Base-by-base conservation (phyloP, 2,113 vertebrate species). In the Myrmecophaga tridactyla region DNA sequence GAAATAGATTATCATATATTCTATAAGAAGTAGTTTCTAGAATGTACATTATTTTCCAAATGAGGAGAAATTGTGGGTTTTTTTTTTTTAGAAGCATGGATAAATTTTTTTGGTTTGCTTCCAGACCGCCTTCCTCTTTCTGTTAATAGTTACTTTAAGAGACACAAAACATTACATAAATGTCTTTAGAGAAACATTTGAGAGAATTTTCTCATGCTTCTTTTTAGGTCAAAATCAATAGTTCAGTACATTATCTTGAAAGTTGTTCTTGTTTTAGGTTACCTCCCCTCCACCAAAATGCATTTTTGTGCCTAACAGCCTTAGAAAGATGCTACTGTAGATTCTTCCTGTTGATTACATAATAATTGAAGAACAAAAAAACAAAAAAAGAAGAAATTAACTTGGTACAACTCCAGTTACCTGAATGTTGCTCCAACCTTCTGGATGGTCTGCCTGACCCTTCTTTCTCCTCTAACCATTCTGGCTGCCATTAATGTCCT, bases 251-350 rank as follows among this genome's bases (percentile, higher is more conserved):
- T 60, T 75, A 80, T 92, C 23, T 65, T 90, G 25, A 72, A 90
- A 67, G 58, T 81, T 83, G 56, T 85, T 92, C 81, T 72, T 96
- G 89, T 91, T 92, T 89, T 94, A 23, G 34, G 4, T 85, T 89
- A 72, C 10, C 6, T 84, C 78, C 14, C 21, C 51, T 77, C 93
- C n/a, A 60, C 70, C 60, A 67, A 21, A 78, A 67, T 77, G 81
- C 36, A 34, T 27, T 88, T 88, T 53, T 39, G 58, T 83, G 60
- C 31, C 69, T 56, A 34, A 87, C 29, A 53, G 17, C 63, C 84
- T 95, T 75, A 75, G n/a, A 85, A 77, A 89, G 60, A 41, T 83
- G 18, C n/a, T 82, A 29, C 56, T 36, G 6, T 20, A 62, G 13
- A 73, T 34, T 87, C 12, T 94, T 1, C 51, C 29, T 81, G 0